Evolutionary conservation across 1,140 invertebrate genomes (phyloP).

Genomic region (Apocrypta bakeri): DNA sequence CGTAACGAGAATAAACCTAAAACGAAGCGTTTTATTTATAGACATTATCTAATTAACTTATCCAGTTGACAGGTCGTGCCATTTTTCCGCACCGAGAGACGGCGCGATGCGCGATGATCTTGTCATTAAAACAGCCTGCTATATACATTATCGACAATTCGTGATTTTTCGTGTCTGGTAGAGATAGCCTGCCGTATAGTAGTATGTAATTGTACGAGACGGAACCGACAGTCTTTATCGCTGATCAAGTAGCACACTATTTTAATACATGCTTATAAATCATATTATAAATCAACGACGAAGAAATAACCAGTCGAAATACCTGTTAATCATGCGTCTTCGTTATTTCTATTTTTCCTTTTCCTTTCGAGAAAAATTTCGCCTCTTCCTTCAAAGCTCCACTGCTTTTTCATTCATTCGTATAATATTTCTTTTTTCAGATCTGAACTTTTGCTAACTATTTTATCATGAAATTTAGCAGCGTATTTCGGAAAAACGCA

Average conservation of each 20-base stretch:
- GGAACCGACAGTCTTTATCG: slow-evolving; percentile 3
- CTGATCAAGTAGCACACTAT: slow-evolving; percentile 25
- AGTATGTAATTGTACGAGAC: slow-evolving; percentile 8
- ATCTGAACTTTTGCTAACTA: too few relatives aligned
- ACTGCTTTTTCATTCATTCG: too few relatives aligned
- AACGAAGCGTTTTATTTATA: slow-evolving; percentile 28
- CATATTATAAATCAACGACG: too few relatives aligned
- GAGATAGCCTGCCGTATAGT: slow-evolving; percentile 31
- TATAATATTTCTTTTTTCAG: too few relatives aligned
- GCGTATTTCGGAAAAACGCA: too few relatives aligned
- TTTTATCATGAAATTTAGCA: too few relatives aligned
- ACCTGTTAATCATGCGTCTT: too few relatives aligned
- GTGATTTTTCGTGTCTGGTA: slow-evolving; percentile 42
- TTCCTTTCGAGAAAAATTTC: too few relatives aligned
- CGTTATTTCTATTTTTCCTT: too few relatives aligned
- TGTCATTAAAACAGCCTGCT: slow-evolving; percentile 32
- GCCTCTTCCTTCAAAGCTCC: too few relatives aligned
- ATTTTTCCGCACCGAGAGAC: not conserved
- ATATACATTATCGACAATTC: slow-evolving; percentile 35
- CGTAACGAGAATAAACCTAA: too few relatives aligned
- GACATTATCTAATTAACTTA: slow-evolving; percentile 28
- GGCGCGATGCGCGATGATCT: not conserved
- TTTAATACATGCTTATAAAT: not conserved
- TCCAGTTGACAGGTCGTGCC: slow-evolving; percentile 12
- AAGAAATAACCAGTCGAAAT: too few relatives aligned